Evolutionary conservation across 2,113 vertebrate species (phyloP), one percentile per base, ranked within the genome.

Genomic region (Furnarius figulus): DNA sequence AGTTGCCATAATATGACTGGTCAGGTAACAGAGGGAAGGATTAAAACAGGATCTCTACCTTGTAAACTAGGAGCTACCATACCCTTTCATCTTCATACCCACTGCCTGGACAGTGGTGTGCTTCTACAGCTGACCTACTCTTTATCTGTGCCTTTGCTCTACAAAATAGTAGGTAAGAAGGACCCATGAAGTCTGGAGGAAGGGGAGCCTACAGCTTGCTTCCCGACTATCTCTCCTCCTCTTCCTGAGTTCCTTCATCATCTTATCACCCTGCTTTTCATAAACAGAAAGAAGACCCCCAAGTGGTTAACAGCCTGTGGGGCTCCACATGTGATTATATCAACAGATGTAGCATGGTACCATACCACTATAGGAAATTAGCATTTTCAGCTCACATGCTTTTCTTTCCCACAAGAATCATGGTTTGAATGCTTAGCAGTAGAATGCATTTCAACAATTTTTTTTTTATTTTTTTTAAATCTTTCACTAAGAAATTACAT

Each of bases 361-460:
- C 63, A 5, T 46, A 62, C 37, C 56, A 61, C 28, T 19, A 39
- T 1, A 25, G 68, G 73, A 85, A 94, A 91, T 89, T 7, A 80
- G 58, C 63, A 33, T 82, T 95, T 91, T 78, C 90, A 85, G 75
- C 39, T 61, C 62, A 70, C 92, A 79, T 92, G 94, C 63, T 87
- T 76, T 95, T 81, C 67, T 87, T 95, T 95, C 85, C 92, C 71
- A 83, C 31, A 79, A 62, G 44, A 85, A 62, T 59, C 28, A 94
- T 92, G 74, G 31, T 94, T 66, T 95, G 87, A 95, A 91, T 92
- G 52, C 44, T 65, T 80, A 68, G 49, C 47, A 30, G 25, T 85
- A 82, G 77, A 96, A 66, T 62, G 72, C 80, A 33, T 93, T 85
- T 78, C 84, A 95, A 46, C 22, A 77, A 13, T 42, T n/a, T 85